These are phyloP conservation scores for Lymantria monacha DNA, from an alignment of 2,888 invertebrate species.

Conservation along the genomic window DNA sequence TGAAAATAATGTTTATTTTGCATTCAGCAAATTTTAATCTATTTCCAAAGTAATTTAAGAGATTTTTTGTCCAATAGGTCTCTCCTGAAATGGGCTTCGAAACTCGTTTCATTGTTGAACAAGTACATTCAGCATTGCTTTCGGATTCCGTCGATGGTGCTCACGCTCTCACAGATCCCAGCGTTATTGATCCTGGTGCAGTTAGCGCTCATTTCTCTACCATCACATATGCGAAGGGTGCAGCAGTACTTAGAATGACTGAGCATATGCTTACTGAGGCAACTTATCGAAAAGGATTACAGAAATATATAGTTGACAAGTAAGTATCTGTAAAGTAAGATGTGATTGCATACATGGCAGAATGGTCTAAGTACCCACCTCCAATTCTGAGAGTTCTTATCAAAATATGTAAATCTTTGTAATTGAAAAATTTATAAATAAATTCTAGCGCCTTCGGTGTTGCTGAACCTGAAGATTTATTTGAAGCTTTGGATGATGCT, in stretches of 20 bases:
- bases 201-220: conserved; percentile 84
- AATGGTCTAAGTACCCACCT: too few species aligned
- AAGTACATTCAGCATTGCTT: conserved; percentile 1
- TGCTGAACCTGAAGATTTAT: conserved; percentile 77
- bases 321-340: not conserved
- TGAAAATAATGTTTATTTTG: too few species aligned
- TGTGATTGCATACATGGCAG: too few species aligned
- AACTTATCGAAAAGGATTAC: conserved; percentile 77
- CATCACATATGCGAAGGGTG: conserved; percentile 88
- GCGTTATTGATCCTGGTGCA: conserved; percentile 58
- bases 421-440: too few species aligned
- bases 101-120: conserved; percentile 6
- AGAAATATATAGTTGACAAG: conserved; percentile 1
- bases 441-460: conserved; percentile 58
- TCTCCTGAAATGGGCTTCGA: not conserved
- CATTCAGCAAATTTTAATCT: too few species aligned
- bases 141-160: not conserved
- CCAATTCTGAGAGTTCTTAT: too few species aligned
- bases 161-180: conserved; percentile 5
- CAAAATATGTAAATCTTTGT: too few species aligned
- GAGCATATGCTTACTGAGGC: conserved; percentile 80
- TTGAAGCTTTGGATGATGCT: conserved; percentile 69
- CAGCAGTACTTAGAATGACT: conserved; percentile 85
- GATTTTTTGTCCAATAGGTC: conserved; percentile 1
- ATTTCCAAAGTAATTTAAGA: not conserved